Conservation (phyloP, 1,140 invertebrate genomes). For the Tetragnatha versicolor region DNA sequence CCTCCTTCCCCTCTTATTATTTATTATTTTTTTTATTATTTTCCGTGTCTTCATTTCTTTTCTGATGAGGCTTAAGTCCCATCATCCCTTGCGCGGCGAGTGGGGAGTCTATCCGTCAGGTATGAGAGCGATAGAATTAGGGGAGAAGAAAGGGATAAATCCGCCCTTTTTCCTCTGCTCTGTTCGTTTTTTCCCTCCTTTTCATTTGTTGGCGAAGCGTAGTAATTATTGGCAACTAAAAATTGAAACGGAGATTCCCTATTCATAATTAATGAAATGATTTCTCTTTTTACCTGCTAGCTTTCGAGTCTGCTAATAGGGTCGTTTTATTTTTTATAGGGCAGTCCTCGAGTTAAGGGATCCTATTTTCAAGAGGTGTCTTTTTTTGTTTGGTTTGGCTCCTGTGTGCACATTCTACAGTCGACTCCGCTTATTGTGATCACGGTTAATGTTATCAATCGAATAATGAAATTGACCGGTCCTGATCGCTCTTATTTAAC, state of each 20-base stretch:
- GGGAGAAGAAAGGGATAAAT: slow-evolving; percentile 20
- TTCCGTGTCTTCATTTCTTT: slow-evolving; percentile 17
- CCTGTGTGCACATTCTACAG: too few relatives aligned
- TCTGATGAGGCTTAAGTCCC: slow-evolving; percentile 32
- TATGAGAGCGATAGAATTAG: slow-evolving; percentile 26
- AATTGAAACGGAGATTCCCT: background rate
- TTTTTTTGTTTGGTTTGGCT: too few relatives aligned
- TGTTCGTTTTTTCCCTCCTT: background rate
- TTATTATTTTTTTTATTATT: slow-evolving; percentile 19
- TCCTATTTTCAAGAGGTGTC: too few relatives aligned
- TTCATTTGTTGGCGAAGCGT: background rate
- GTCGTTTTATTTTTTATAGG: too few relatives aligned
- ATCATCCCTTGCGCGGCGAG: background rate
- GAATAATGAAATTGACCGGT: too few relatives aligned
- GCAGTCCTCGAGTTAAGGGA: too few relatives aligned
- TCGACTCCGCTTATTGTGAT: too few relatives aligned
- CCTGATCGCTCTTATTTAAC: too few relatives aligned
- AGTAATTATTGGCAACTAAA: slow-evolving; percentile 3
- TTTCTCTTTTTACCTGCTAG: too few relatives aligned
- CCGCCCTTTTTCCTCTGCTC: background rate
- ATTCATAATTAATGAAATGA: background rate
- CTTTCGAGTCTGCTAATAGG: too few relatives aligned
- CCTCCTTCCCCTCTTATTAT: slow-evolving; percentile 14
- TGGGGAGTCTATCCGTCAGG: slow-evolving; percentile 1
- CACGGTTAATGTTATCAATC: too few relatives aligned